Evolutionary conservation across 2,797 vertebrate genomes (phyloP).

Genomic region (Otolemur crassicaudatus): DNA sequence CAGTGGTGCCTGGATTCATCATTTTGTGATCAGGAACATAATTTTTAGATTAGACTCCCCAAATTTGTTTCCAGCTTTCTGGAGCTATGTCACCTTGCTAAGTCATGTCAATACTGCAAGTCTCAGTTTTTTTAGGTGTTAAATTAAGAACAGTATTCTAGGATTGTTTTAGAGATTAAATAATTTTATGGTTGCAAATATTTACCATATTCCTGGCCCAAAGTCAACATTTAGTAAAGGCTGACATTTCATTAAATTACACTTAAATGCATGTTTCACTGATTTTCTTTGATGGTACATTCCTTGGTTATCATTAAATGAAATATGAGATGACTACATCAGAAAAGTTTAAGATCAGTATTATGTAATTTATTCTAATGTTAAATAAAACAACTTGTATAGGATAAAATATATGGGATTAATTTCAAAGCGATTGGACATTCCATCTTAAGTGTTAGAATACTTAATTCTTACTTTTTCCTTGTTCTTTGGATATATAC

Average conservation of each 20-base stretch:
- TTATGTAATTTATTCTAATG: conserved; percentile 23
- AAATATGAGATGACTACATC: not conserved
- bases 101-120: not conserved
- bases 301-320: not conserved
- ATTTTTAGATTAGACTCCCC: too few relatives aligned
- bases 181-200: conserved; percentile 9
- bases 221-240: not conserved
- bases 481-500: not conserved
- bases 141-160: not conserved
- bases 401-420: not conserved
- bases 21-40: not conserved
- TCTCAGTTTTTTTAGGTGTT: not conserved
- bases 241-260: not conserved
- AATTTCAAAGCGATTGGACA: not conserved
- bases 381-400: not conserved
- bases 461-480: not conserved
- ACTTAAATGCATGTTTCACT: not conserved
- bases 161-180: not conserved
- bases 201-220: not conserved
- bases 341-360: conserved; percentile 18
- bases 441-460: not conserved
- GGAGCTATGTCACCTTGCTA: not conserved
- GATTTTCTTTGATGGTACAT: not conserved
- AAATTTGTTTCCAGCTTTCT: not conserved
- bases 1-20: too few relatives aligned